phyloP scores from a whole-genome alignment of 2,797 vertebrate species.

The Linurgus olivaceus region DNA sequence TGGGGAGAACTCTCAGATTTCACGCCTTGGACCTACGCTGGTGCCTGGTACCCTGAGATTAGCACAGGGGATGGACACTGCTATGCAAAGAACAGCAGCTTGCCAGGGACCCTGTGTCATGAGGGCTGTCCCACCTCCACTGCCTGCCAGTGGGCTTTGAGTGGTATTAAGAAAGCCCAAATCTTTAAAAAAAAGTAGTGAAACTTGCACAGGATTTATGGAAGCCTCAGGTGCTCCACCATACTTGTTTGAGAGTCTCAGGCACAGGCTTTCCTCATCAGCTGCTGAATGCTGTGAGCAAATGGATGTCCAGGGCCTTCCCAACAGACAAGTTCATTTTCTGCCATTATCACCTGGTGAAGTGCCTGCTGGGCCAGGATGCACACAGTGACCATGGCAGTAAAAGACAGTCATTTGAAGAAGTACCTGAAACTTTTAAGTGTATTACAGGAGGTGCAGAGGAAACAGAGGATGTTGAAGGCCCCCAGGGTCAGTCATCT shows the following conservation, averaged over 20 bases:
- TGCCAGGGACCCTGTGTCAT: not conserved
- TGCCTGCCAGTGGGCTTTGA: not conserved
- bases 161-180: not conserved
- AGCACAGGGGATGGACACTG: not conserved
- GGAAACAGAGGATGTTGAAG: not conserved
- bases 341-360: not conserved
- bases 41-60: not conserved
- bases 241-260: not conserved
- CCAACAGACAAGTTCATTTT: not conserved
- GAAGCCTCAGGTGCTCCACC: not conserved
- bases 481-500: not conserved
- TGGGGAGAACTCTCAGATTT: not conserved
- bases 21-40: not conserved
- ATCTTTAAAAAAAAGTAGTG: not conserved
- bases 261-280: not conserved
- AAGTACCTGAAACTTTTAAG: not conserved
- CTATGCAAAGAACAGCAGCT: not conserved
- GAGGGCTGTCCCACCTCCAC: not conserved
- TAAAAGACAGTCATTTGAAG: not conserved
- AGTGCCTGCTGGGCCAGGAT: not conserved
- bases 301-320: not conserved
- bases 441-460: not conserved
- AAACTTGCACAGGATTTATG: not conserved
- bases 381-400: not conserved
- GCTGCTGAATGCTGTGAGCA: not conserved